These are phyloP conservation scores for Pampus argenteus DNA, from an alignment of 2,797 vertebrate genomes.

Conservation along the genomic window DNA sequence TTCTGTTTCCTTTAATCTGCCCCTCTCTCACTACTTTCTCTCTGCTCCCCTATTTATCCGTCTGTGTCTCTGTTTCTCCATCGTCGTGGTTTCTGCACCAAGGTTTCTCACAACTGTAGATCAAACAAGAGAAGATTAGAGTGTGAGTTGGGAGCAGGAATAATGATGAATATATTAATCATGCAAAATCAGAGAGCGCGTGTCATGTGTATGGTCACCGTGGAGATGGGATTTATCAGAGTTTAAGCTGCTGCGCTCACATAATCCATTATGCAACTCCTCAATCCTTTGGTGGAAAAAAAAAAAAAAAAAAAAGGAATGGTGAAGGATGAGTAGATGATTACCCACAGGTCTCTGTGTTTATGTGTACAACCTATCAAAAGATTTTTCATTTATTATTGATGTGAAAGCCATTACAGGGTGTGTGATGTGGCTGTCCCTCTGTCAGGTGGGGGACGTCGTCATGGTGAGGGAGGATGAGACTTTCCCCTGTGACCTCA, in stretches of 20 bases:
- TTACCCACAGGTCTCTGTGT: slow-evolving; percentile 49
- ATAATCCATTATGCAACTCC: slow-evolving; percentile 84
- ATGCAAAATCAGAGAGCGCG: slow-evolving; percentile 73
- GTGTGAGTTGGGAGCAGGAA: slow-evolving; percentile 72
- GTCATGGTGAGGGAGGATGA: slow-evolving; percentile 97
- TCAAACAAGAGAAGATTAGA: slow-evolving; percentile 76
- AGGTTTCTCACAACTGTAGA: slow-evolving; percentile 60
- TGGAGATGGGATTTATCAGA: slow-evolving; percentile 77
- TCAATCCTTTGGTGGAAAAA: slow-evolving; percentile 61
- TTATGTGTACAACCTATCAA: not conserved
- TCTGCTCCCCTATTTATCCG: not conserved
- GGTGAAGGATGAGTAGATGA: slow-evolving; percentile 56
- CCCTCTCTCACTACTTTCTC: not conserved
- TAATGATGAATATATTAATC: slow-evolving; percentile 84
- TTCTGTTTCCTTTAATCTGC: not conserved
- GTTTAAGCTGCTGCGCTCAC: slow-evolving; percentile 78
- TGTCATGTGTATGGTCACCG: slow-evolving; percentile 77
- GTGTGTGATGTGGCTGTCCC: slow-evolving; percentile 26
- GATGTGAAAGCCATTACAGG: slow-evolving; percentile 17
- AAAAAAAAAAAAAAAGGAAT: slow-evolving; percentile 37
- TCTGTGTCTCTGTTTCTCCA: slow-evolving; percentile 12
- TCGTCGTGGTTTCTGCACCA: slow-evolving; percentile 32
- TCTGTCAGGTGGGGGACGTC: slow-evolving; percentile 93
- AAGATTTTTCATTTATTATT: slow-evolving; percentile 42
- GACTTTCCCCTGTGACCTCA: slow-evolving; percentile 97